These are phyloP conservation scores for Aromia moschata DNA, from an alignment of 2,888 invertebrate genomes.

Conservation along the genomic window DNA sequence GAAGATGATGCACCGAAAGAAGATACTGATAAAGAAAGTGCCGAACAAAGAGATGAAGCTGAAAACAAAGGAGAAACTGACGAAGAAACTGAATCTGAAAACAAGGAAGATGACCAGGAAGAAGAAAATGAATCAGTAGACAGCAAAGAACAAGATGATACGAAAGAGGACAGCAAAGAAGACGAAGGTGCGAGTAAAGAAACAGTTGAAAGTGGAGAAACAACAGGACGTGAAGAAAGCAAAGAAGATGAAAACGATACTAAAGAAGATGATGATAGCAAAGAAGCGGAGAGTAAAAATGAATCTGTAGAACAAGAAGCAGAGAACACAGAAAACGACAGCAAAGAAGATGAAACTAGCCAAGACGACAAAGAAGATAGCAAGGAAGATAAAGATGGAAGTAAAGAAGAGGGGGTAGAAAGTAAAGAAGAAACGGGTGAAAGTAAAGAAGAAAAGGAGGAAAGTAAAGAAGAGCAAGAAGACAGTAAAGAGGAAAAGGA, in stretches of 20 bases:
- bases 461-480: conserved; percentile 41
- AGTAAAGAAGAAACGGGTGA: conserved; percentile 30
- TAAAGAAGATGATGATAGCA: conserved; percentile 20
- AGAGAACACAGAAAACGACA: conserved; percentile 13
- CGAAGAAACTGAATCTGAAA: conserved; percentile 25
- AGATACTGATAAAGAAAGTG: conserved; percentile 43
- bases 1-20: conserved; percentile 61
- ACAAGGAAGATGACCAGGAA: conserved; percentile 38
- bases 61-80: conserved; percentile 43
- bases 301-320: conserved; percentile 2
- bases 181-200: conserved; percentile 29
- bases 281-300: conserved; percentile 19
- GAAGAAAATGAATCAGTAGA: conserved; percentile 45
- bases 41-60: conserved; percentile 21
- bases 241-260: conserved; percentile 35
- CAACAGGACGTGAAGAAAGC: conserved; percentile 27
- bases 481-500: background rate
- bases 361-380: conserved; percentile 30
- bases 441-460: conserved; percentile 44
- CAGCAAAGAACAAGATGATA: conserved; percentile 33
- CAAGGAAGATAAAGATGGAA: conserved; percentile 34
- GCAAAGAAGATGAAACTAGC: conserved; percentile 32
- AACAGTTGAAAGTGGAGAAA: conserved; percentile 33
- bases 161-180: conserved; percentile 29
- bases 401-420: conserved; percentile 37